Base-by-base conservation (phyloP, 2,888 invertebrate species). In the Ophion costatus region DNA sequence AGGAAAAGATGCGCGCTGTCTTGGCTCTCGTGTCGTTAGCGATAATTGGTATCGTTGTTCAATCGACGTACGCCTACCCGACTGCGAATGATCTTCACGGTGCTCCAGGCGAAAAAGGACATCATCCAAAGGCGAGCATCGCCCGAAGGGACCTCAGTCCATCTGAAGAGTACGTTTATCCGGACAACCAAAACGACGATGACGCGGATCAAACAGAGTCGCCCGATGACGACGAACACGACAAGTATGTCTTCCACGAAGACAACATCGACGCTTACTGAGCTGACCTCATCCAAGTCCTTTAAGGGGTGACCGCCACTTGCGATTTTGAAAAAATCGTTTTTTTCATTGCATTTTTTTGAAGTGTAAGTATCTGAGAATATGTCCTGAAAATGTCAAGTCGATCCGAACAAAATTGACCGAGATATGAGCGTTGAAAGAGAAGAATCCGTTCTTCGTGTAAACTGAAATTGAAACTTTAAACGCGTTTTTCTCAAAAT, bases 41-140 rank as follows among this genome's bases (percentile, higher is more conserved):
- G 76, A 76, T 76, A 22, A 3, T 66, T 42, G 76, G 66, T 14
- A 56, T 76, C 33, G 38, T 56, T 9, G 57, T 64, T 76, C 22
- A 51, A 22, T 57, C 76, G 56, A 45, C 45, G 4, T 45, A 45
- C 33, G 66, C 66, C 33, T 33, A 17, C 11, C 66, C 17, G 56
- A 33, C 51, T 11, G 56, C 1, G 14, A 22, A 38, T 4, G n/a
- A 29, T 7, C 24, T 11, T 56, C 14, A 7, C 56, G 29, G 10
- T 24, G 29, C n/a, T 20, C n/a, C 17, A 51, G 22, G 20, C 0
- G 11, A 64, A 14, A n/a, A 64, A 56, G 29, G 20, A 20, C 11
- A 63, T 45, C 45, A 9, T 51, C 56, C 0, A 29, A 24, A 17
- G 10, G 10, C 5, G 0, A 64, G 10, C 0, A 20, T 67, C 10